phyloP scores from a whole-genome alignment of 23 tunicate species.

The Botrylloides violaceus region DNA sequence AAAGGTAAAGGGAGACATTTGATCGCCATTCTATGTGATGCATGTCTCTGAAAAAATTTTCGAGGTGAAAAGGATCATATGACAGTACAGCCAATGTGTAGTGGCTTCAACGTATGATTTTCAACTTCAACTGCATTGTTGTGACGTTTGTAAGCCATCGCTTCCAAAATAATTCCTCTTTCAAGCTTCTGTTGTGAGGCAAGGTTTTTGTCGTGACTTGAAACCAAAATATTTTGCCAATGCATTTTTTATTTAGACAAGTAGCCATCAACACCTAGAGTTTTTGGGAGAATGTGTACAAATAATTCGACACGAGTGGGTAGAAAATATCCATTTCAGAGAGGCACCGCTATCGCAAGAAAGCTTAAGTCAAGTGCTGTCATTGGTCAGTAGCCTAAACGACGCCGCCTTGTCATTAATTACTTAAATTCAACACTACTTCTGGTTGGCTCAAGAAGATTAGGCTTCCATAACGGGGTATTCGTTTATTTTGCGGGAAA shows the following conservation, averaged over 20 bases:
- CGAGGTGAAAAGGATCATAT: no score
- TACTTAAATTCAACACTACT: neutral
- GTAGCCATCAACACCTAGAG: neutral
- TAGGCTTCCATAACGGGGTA: neutral
- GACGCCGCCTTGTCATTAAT: constrained; percentile 1
- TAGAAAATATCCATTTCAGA: neutral
- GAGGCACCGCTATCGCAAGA: neutral
- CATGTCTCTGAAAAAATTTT: no score
- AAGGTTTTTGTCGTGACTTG: neutral
- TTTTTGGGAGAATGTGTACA: neutral
- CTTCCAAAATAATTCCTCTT: no score
- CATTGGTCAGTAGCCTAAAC: neutral
- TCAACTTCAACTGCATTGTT: no score
- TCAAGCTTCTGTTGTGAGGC: neutral
- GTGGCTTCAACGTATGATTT: no score
- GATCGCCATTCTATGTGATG: no score
- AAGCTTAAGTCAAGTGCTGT: neutral
- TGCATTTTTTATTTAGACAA: neutral
- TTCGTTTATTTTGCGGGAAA: neutral
- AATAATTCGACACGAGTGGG: neutral
- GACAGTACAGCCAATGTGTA: no score
- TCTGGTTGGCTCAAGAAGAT: neutral
- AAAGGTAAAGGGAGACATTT: no score
- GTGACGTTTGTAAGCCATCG: no score
- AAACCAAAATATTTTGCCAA: neutral